Percentiles rank a stretch among this genome's conserved stretches.
phyloP scores from a whole-genome alignment of 1,140 invertebrate genomes.

The Hypsibius dujardini region DNA sequence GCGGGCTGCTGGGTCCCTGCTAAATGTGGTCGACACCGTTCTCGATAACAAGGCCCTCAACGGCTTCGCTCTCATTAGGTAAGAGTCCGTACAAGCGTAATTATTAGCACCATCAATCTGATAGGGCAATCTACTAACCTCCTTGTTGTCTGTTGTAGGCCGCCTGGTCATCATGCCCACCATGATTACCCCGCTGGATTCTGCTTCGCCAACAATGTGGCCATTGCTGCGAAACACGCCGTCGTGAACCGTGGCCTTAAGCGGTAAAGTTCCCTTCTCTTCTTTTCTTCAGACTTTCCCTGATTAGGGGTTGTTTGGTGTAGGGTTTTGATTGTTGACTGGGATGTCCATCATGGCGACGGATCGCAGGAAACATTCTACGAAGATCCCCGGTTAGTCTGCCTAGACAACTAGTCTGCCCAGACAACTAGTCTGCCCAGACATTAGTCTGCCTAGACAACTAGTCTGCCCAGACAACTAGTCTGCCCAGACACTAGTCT shows the following conservation, averaged over 20 bases:
- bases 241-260: constrained; percentile 42
- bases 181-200: constrained; percentile 8
- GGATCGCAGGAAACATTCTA: constrained; percentile 64
- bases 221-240: constrained; percentile 58
- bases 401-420: not conserved
- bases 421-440: too few species aligned
- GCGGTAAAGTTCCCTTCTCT: constrained; percentile 33
- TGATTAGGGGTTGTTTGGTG: constrained; percentile 21
- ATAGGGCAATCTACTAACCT: not conserved
- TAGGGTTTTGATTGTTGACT: constrained; percentile 69
- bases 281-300: not conserved
- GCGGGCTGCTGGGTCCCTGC: not conserved
- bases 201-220: constrained; percentile 52
- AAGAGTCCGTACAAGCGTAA: not conserved
- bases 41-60: not conserved
- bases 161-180: constrained; percentile 17
- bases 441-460: too few species aligned
- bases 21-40: constrained; percentile 1
- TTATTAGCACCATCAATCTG: too few species aligned
- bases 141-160: not conserved
- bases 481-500: too few species aligned
- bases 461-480: too few species aligned
- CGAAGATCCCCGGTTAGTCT: constrained; percentile 36
- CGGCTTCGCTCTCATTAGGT: not conserved
- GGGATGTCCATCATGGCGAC: constrained; percentile 87